These are phyloP conservation scores for Eucriotettix oculatus DNA, from an alignment of 2,888 invertebrate species.

Conservation along the genomic window DNA sequence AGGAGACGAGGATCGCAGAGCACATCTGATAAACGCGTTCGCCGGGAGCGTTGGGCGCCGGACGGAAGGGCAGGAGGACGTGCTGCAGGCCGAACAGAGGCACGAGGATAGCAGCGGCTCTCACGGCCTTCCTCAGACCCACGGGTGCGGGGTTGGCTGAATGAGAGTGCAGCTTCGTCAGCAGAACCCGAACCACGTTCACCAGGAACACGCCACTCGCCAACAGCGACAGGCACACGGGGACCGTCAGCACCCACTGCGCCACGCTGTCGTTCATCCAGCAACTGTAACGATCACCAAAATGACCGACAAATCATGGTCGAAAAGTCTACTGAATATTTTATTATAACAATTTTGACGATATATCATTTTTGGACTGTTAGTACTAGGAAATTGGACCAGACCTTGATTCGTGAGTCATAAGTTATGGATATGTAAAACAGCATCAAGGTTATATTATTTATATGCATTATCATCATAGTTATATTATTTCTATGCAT, in stretches of 20 bases:
- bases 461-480: too few species aligned
- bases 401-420: too few species aligned
- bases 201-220: conserved; percentile 45
- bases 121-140: conserved; percentile 45
- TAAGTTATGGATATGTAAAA: too few species aligned
- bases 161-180: conserved; percentile 44
- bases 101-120: conserved; percentile 58
- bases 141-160: conserved; percentile 40
- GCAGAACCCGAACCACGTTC: conserved; percentile 45
- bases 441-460: too few species aligned
- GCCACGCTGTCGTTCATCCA: conserved; percentile 47
- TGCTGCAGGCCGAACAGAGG: conserved; percentile 61
- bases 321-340: too few species aligned
- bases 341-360: too few species aligned
- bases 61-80: conserved; percentile 49
- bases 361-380: too few species aligned
- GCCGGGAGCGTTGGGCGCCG: conserved; percentile 34
- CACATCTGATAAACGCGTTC: conserved; percentile 46
- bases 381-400: too few species aligned
- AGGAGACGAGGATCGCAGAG: conserved; percentile 48
- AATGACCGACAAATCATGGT: too few species aligned
- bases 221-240: conserved; percentile 40
- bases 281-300: conserved; percentile 30
- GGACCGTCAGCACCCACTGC: conserved; percentile 45
- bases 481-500: too few species aligned